Conservation (phyloP, 2,113 vertebrate genomes). For the Pteronura brasiliensis region DNA sequence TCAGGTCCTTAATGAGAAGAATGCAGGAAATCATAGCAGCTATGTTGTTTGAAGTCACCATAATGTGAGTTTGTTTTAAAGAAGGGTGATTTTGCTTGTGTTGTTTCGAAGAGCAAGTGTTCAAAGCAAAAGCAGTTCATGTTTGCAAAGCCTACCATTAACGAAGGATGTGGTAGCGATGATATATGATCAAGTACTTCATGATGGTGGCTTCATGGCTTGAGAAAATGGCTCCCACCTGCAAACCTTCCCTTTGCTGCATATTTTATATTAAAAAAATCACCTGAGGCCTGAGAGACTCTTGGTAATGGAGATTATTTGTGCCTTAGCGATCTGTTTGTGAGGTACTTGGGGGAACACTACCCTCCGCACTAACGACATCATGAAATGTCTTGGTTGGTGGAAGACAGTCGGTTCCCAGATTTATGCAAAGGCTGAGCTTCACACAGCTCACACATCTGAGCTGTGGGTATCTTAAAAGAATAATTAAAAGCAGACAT, state of each 20-base stretch:
- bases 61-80: background rate
- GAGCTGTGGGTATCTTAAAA: no score
- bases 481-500: no score
- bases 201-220: background rate
- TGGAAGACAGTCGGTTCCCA: no score
- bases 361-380: background rate
- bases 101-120: no score
- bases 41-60: background rate
- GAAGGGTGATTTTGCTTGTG: background rate
- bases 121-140: background rate
- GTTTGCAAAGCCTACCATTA: no score
- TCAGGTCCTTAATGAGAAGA: background rate
- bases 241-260: background rate
- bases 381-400: rapidly evolving
- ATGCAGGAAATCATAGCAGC: background rate
- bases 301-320: background rate
- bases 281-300: background rate
- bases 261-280: background rate
- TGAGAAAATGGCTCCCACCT: background rate
- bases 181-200: no score
- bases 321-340: no score
- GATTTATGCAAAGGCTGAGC: no score
- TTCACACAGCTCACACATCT: no score
- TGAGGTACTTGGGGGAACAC: no score
- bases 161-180: rapidly evolving